Percentiles rank a stretch among this genome's conserved stretches.
phyloP scores from a whole-genome alignment of 2,797 vertebrate species.

The Sus cebifrons region DNA sequence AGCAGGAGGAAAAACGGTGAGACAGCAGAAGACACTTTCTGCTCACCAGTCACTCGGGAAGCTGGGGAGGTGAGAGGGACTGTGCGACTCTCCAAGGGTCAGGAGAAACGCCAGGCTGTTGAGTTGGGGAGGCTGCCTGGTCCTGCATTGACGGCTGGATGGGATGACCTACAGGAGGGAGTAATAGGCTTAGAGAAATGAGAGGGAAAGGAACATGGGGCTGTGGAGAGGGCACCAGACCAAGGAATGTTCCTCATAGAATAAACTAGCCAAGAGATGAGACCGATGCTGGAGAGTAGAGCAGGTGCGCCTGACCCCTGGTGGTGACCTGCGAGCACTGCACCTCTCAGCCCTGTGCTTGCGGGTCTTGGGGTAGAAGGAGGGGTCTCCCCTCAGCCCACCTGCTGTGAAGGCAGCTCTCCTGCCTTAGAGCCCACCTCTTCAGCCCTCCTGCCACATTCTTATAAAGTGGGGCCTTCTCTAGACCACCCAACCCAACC shows the following conservation, averaged over 20 bases:
- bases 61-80: not conserved
- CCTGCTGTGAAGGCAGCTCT: not conserved
- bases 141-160: not conserved
- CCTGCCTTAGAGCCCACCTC: not conserved
- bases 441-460: not conserved
- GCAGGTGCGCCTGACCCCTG: conserved; percentile 53
- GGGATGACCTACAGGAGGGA: not conserved
- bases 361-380: not conserved
- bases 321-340: conserved; percentile 44
- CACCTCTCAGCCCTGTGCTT: not conserved
- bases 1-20: not conserved
- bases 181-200: not conserved
- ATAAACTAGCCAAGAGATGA: not conserved
- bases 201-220: not conserved
- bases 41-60: not conserved
- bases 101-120: conserved; percentile 38
- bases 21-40: not conserved
- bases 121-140: not conserved
- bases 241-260: not conserved
- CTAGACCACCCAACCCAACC: not conserved
- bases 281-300: not conserved
- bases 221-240: not conserved
- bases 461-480: not conserved
- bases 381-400: not conserved
- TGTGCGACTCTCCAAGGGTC: conserved; percentile 9